phyloP scores from a whole-genome alignment of 2,888 invertebrate genomes.

The Parochlus steinenii region DNA sequence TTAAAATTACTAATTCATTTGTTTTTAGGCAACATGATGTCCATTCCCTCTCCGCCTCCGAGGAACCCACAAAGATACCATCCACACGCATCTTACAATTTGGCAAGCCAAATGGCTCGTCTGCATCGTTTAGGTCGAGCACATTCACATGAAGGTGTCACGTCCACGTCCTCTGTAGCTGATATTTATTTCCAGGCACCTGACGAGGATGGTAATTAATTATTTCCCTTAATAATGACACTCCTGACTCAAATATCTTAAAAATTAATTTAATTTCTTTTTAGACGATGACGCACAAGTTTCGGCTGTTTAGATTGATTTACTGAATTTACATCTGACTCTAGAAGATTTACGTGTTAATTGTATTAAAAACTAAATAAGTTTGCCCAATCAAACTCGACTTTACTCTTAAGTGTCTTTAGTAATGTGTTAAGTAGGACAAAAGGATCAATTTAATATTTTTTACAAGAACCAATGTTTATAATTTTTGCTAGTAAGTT shows the following conservation, averaged over 20 bases:
- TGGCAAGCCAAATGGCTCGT: constrained; percentile 74
- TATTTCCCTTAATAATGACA: not conserved
- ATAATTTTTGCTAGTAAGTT: no score
- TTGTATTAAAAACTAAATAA: no score
- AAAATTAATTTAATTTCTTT: constrained; percentile 11
- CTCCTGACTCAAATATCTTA: not conserved
- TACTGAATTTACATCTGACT: no score
- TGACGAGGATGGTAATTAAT: constrained; percentile 17
- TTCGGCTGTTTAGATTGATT: constrained; percentile 17
- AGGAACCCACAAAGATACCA: constrained; percentile 37
- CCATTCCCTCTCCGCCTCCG: constrained; percentile 25
- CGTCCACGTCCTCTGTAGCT: constrained; percentile 33
- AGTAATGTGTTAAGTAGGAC: no score
- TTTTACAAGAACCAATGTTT: no score
- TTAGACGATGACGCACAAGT: constrained; percentile 19
- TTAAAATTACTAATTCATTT: not conserved
- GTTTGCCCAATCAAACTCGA: no score
- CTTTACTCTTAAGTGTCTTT: no score
- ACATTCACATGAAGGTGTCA: constrained; percentile 75
- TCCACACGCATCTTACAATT: constrained; percentile 68
- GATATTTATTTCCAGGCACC: constrained; percentile 15
- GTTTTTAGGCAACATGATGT: constrained; percentile 3
- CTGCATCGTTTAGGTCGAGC: constrained; percentile 66
- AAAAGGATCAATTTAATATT: no score
- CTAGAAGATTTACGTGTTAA: no score